Evolutionary conservation across 1,140 invertebrate species (phyloP), one percentile per base, ranked within the genome.

Genomic region (Leguminivora glycinivorella): DNA sequence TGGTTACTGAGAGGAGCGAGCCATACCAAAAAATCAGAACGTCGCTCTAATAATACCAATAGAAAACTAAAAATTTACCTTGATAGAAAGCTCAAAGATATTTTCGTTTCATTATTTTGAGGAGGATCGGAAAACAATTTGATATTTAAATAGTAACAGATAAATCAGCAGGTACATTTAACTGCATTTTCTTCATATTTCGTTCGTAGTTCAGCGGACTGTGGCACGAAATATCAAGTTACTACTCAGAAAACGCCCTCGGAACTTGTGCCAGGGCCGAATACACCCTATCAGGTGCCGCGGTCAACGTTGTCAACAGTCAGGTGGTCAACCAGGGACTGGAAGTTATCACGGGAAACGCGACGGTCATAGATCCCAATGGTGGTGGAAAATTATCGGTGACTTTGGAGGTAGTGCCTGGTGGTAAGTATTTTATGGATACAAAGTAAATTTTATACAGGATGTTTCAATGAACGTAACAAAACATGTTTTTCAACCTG

Each of bases 211-310:
- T 91, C 67, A 56, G 56, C 43, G 89, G 89, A 24, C 5, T 77
- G 5, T 92, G 90, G 91, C 80, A 85, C 60, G 79, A 87, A 66
- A 87, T 88, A 34, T 78, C 81, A 26, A 84, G 81, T 52, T 91
- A 92, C 70, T 82, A 83, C 34, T 76, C 84, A 4, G 74, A 75
- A 4, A 81, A 82, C 24, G 74, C 83, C 1, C 22, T 70, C 0
- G 85, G 87, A 5, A 68, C 71, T 0, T 90, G 88, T 68, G 60
- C 75, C 17, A 76, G 82, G 19, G 83, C 85, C 0, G 68, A 84
- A 26, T 90, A 88, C 56, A 77, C 73, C 3, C 19, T 79, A 0
- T 58, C 29, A n/a, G 77, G 73, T 2, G 72, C 31, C 9, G 69
- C 71, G 0, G 78, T 89, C 4, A 70, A 80, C 5, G 77, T 90